A percentile compares a stretch with the other conserved stretches of the same genome.
Evolutionary conservation across 2,888 invertebrate genomes (phyloP).

Genomic region (Melipona bicolor): DNA sequence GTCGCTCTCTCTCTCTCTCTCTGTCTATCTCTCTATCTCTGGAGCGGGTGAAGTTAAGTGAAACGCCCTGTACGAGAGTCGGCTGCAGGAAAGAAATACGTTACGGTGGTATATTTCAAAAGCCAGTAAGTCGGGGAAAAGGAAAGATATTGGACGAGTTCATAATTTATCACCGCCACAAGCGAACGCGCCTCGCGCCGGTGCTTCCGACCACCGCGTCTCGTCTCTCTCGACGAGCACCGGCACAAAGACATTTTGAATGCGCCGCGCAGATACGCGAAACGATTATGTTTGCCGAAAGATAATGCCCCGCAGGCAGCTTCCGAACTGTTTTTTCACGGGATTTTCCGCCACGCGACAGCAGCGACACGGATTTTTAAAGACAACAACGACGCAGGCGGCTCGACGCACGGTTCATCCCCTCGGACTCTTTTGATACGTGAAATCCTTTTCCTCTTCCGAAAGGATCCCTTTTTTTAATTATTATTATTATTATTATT

Average conservation of each 20-base stretch:
- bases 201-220: background rate
- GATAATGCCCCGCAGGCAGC: conserved; percentile 24
- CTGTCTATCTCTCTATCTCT: background rate
- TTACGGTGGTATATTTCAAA: conserved; percentile 47
- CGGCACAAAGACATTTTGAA: conserved; percentile 33
- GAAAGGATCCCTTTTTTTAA: background rate
- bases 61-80: conserved; percentile 38
- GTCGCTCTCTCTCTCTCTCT: background rate
- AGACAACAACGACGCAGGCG: background rate
- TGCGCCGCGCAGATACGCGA: conserved; percentile 38
- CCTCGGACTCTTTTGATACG: background rate
- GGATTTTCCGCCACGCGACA: conserved; percentile 12
- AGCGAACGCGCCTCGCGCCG: conserved; percentile 27
- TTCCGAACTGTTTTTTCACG: conserved; percentile 21
- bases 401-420: background rate
- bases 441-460: background rate
- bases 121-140: conserved; percentile 42
- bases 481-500: background rate
- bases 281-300: conserved; percentile 53
- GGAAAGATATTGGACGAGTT: conserved; percentile 50
- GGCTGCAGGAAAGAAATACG: conserved; percentile 41
- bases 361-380: background rate
- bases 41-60: conserved; percentile 35
- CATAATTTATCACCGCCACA: conserved; percentile 54
- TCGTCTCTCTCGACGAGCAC: conserved; percentile 7